Conservation (phyloP, 2,888 invertebrate genomes). For the Mythimna albipuncta region DNA sequence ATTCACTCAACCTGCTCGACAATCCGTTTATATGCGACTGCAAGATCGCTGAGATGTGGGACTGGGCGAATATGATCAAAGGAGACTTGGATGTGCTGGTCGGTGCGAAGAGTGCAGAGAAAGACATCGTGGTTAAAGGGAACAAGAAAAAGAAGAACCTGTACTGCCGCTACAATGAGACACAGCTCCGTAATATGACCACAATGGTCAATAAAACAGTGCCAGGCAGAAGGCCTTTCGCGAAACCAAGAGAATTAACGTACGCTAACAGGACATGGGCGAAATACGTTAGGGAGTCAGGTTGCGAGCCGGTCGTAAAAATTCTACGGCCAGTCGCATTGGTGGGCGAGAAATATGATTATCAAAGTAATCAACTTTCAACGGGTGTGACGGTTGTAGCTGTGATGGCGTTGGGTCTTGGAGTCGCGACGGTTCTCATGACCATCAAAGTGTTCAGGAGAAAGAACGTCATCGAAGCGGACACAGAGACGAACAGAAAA, state of each 20-base stretch:
- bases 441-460: conserved; percentile 80
- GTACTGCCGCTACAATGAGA: conserved; percentile 92
- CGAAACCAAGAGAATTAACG: conserved; percentile 90
- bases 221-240: conserved; percentile 89
- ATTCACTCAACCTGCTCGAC: conserved; percentile 92
- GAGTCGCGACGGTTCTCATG: conserved; percentile 80
- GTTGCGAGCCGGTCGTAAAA: conserved; percentile 90
- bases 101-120: conserved; percentile 92
- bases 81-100: conserved; percentile 92
- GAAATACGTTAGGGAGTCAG: conserved; percentile 93
- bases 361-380: conserved; percentile 65
- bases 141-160: conserved; percentile 92
- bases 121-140: conserved; percentile 92
- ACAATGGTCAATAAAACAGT: conserved; percentile 87
- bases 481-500: conserved; percentile 81
- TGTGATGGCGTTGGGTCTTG: conserved; percentile 77
- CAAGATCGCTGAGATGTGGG: conserved; percentile 93
- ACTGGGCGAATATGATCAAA: conserved; percentile 93
- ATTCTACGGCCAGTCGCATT: conserved; percentile 85
- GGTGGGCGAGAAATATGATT: conserved; percentile 73
- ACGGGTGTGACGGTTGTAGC: conserved; percentile 80
- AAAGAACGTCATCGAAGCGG: conserved; percentile 64
- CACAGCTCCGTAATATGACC: conserved; percentile 88
- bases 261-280: conserved; percentile 93
- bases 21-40: conserved; percentile 94